phyloP scores from a whole-genome alignment of 2,113 vertebrate species.

The Chaetura pelagica region DNA sequence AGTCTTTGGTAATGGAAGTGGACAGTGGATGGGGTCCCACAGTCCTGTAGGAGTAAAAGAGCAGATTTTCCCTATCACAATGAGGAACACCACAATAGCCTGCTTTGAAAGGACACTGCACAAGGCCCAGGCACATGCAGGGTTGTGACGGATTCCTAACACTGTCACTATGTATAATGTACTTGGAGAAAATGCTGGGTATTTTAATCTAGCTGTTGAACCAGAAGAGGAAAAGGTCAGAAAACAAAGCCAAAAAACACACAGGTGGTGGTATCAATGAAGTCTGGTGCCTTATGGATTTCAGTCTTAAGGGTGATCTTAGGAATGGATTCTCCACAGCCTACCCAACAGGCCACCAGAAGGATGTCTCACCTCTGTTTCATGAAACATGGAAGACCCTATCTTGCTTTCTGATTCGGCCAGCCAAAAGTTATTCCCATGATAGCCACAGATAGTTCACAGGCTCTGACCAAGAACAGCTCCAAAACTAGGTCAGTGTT shows the following conservation, averaged over 20 bases:
- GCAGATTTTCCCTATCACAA: not conserved
- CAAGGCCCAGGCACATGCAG: rapidly evolving
- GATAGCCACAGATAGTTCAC: not conserved
- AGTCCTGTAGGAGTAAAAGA: not conserved
- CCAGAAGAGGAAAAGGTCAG: not conserved
- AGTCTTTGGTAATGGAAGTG: not conserved
- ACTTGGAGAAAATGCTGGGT: not conserved
- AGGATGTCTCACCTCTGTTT: not conserved
- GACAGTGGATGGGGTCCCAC: not conserved
- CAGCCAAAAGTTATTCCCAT: not conserved
- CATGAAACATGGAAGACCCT: not conserved
- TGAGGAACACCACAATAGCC: not conserved
- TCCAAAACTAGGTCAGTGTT: not conserved
- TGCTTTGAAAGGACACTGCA: not conserved
- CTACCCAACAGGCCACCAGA: not conserved
- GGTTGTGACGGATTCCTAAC: not conserved
- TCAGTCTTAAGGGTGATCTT: not conserved
- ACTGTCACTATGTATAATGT: not conserved
- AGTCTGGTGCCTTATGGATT: not conserved
- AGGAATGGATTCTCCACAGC: not conserved
- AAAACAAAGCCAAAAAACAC: not conserved
- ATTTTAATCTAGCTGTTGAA: not conserved
- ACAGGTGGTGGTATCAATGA: not conserved
- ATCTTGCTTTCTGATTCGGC: not conserved
- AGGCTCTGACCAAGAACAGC: not conserved